Base-by-base conservation (phyloP, 2,797 vertebrate species). In the Pangasius sanitwongsei region DNA sequence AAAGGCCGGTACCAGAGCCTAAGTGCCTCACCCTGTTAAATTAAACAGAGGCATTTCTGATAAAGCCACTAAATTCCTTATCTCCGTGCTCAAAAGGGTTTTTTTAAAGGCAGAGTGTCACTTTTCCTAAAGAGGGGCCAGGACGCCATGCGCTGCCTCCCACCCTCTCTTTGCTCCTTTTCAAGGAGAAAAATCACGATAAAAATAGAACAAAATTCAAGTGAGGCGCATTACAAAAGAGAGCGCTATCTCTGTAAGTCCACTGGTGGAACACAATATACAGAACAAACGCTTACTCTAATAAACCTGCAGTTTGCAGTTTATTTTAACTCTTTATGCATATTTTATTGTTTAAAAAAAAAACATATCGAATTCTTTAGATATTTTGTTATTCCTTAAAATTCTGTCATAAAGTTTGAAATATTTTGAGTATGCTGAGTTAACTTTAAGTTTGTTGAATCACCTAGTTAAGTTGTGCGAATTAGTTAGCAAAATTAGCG, bases 11-110 rank as follows among this genome's bases (percentile, higher is more conserved):
- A 97, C 97, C 95, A 96, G 97, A 97, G 96, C 96, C 95, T 95
- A 94, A 97, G 96, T 95, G 97, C 97, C 97, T 98, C 97, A 96
- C 97, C 97, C 97, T 96, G 98, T 98, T 98, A 98, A 98, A 98
- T 99, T 98, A 98, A 98, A 98, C 97, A 95, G 95, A 95, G 97
- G 97, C 97, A 98, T 99, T 99, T 98, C 97, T 98, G 98, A 99
- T 99, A 99, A 99, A 99, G 98, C 96, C 97, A 98, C 98, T 97
- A 98, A 98, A 99, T 99, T 98, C 98, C 98, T 99, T 99, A 98
- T 99, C 98, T 96, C 84, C 89, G 96, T 96, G 96, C 95, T 96
- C 96, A 92, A 95, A 96, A 96, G 96, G 97, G 95, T 69, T 69
- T 96, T 96, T 98, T 98, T 98, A 97, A 97, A 98, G 97, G 96